Base-by-base conservation (phyloP, 2,888 invertebrate genomes). In the Steinernema hermaphroditum region DNA sequence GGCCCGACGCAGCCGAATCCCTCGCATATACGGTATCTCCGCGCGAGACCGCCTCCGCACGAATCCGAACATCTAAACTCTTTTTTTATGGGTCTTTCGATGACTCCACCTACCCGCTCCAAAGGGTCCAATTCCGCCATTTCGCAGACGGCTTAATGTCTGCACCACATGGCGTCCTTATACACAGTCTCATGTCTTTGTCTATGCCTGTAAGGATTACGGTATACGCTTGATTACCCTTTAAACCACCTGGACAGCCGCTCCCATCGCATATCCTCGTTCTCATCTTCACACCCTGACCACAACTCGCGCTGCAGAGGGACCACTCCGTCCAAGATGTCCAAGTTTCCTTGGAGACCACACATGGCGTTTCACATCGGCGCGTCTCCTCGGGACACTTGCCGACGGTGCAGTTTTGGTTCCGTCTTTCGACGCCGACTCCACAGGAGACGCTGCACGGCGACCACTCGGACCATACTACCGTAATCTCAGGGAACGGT, bases 71-170 rank as follows among this genome's bases (percentile, higher is more conserved):
- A 54, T 27, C 54, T 54, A 24, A 27, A 37, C 37, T 12, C 6
- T 22, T 54, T 9, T 24, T 54, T 37, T 12, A 24, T 54, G 27
- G n/a, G n/a, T n/a, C n/a, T n/a, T n/a, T n/a, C n/a, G n/a, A n/a
- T n/a, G n/a, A n/a, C n/a, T n/a, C 6, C 24, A 27, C 54, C 19
- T 54, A 54, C 54, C 54, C 54, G 54, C 54, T 54, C 54, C 54
- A 54, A 4, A 54, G 54, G 2, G 54, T 27, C 54, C 54, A 54
- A 54, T 54, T 54, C 6, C 54, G 14, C 54, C 54, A 54, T 16
- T 9, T 54, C 54, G 54, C 54, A 4, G 19, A 54, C 12, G 4
- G 22, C 27, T 6, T 24, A 12, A 24, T 27, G 12, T 22, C 27
- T 27, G 4, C 19, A 2, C 27, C 27, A 27, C 54, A 54, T 14